Evolutionary conservation across 2,113 vertebrate species (phyloP).

Genomic region (Eolophus roseicapilla): DNA sequence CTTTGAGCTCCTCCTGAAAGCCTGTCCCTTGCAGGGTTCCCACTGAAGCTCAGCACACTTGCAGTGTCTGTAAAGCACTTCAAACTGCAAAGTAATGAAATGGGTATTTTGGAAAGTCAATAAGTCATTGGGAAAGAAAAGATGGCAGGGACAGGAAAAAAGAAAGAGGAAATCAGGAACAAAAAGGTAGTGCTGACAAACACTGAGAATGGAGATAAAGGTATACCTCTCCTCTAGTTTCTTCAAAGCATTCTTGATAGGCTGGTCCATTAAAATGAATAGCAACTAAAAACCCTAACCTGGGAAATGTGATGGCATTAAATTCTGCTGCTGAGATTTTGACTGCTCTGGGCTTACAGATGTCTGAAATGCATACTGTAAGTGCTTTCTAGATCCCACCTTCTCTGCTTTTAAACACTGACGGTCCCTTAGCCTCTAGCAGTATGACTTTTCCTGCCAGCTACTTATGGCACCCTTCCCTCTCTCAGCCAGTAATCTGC

Average conservation of each 20-base stretch:
- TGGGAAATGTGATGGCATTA: neutral
- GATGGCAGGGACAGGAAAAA: neutral
- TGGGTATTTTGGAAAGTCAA: neutral
- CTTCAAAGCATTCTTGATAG: neutral
- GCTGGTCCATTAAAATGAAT: neutral
- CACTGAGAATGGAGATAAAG: neutral
- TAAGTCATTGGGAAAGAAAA: neutral
- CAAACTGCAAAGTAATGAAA: neutral
- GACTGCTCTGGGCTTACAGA: neutral
- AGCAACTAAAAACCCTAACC: neutral
- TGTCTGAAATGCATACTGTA: neutral
- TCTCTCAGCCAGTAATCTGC: neutral
- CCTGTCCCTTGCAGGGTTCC: neutral
- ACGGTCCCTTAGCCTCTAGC: neutral
- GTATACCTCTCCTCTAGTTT: neutral
- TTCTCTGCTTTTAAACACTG: neutral
- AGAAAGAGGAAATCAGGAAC: neutral
- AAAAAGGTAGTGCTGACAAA: neutral
- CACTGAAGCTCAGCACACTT: neutral
- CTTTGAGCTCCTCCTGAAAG: neutral
- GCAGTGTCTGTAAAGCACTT: neutral
- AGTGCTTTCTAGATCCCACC: neutral
- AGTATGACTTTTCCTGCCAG: neutral
- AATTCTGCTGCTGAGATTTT: neutral
- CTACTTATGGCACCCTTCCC: neutral